Conservation (phyloP, 1,140 invertebrate species). For the Drosophila murphyi region DNA sequence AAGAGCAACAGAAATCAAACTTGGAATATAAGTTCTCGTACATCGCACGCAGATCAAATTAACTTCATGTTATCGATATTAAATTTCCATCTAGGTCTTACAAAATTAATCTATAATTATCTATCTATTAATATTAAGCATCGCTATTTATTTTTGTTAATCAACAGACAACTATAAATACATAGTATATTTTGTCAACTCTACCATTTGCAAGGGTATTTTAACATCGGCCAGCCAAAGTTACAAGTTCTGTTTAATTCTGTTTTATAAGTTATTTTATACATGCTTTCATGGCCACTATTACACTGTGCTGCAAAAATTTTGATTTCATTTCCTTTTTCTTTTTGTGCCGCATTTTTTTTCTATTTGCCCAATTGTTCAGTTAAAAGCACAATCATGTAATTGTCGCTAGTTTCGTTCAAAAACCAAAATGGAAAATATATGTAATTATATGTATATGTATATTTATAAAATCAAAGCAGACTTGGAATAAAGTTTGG, state of each 20-base stretch:
- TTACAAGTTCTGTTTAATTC: slow-evolving; percentile 4
- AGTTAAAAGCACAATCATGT: slow-evolving; percentile 48
- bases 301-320: slow-evolving; percentile 56
- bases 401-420: slow-evolving; percentile 47
- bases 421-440: slow-evolving; percentile 19
- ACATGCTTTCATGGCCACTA: slow-evolving; percentile 39
- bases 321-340: slow-evolving; percentile 20
- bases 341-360: background rate
- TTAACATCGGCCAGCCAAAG: slow-evolving; percentile 8
- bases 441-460: slow-evolving; percentile 16
- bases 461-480: slow-evolving; percentile 27
- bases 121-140: too few species aligned
- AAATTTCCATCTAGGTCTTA: too few species aligned
- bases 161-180: background rate
- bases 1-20: too few species aligned
- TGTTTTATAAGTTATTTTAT: slow-evolving; percentile 24
- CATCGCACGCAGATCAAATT: too few species aligned
- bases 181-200: background rate
- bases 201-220: slow-evolving; percentile 28
- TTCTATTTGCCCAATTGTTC: slow-evolving; percentile 38
- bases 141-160: background rate
- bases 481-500: slow-evolving; percentile 11
- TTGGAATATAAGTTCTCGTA: too few species aligned
- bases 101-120: too few species aligned
- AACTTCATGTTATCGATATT: too few species aligned